These are phyloP conservation scores for Cichlasoma orientale DNA, from an alignment of 2,797 vertebrate species.

Conservation along the genomic window DNA sequence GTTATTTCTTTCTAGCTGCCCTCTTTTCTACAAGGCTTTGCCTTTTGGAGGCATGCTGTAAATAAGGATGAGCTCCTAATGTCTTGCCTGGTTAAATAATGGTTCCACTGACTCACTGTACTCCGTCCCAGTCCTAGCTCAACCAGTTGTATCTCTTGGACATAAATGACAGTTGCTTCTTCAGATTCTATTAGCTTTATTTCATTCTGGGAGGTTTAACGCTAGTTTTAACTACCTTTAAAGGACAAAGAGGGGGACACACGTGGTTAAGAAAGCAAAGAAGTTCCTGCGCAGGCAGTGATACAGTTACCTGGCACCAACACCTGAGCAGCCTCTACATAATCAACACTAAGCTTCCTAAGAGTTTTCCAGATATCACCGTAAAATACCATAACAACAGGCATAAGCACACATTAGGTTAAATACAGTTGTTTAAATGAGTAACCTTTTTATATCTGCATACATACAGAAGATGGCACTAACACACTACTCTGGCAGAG, in stretches of 20 bases:
- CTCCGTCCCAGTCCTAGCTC: background rate
- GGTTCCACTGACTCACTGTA: background rate
- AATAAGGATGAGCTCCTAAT: no score
- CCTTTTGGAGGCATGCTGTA: no score
- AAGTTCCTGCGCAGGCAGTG: background rate
- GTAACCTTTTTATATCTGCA: background rate
- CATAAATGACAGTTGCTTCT: background rate
- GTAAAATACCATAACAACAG: background rate
- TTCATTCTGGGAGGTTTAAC: background rate
- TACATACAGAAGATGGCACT: background rate
- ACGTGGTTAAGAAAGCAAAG: background rate
- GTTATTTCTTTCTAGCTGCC: background rate
- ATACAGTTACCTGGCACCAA: background rate
- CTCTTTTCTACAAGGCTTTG: background rate
- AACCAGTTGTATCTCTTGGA: background rate
- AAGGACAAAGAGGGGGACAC: no score
- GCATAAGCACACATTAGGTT: background rate
- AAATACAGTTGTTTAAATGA: background rate
- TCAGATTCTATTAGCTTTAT: background rate
- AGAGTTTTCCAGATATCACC: background rate
- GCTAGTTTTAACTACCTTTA: background rate
- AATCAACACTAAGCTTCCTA: background rate
- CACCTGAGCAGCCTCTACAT: background rate
- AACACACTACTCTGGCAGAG: background rate
- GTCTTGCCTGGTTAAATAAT: no score